These are phyloP conservation scores for Paracanthobrama guichenoti DNA, from an alignment of 2,113 vertebrate species.

Conservation along the genomic window DNA sequence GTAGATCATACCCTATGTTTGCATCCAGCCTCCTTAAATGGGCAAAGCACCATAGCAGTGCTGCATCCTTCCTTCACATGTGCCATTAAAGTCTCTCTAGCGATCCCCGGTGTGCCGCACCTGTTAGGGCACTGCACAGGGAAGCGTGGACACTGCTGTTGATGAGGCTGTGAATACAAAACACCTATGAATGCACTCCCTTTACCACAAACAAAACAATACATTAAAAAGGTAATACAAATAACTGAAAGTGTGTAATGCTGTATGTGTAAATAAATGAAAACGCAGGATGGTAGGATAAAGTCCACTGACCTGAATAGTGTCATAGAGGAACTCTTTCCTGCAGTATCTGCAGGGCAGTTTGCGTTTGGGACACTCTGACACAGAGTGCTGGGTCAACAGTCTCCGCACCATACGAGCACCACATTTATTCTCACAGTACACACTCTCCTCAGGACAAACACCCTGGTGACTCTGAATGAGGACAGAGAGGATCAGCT, in stretches of 20 bases:
- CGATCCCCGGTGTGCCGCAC: conserved; percentile 86
- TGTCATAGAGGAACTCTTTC: conserved; percentile 97
- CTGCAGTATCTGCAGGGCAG: conserved; percentile 94
- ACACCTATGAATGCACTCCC: neutral
- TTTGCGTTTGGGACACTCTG: conserved; percentile 95
- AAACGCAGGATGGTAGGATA: neutral
- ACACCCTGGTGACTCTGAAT: conserved; percentile 89
- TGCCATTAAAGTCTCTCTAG: conserved; percentile 87
- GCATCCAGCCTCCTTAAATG: conserved; percentile 97
- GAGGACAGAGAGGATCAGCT: neutral
- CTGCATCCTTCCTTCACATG: conserved; percentile 95
- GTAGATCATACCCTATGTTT: conserved; percentile 88
- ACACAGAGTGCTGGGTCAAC: conserved; percentile 84
- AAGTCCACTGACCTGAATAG: conserved; percentile 87
- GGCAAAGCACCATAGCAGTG: conserved; percentile 89
- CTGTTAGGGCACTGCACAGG: conserved; percentile 94
- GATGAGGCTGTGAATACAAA: conserved; percentile 83
- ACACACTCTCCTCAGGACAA: conserved; percentile 96
- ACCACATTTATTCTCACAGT: conserved; percentile 98
- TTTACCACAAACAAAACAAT: neutral
- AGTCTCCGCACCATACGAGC: conserved; percentile 95
- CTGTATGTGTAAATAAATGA: neutral
- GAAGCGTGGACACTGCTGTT: conserved; percentile 94
- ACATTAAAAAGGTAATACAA: too few relatives aligned
- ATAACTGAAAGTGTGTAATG: neutral